phyloP scores from a whole-genome alignment of 2,113 vertebrate genomes.

The Pelodiscus sinensis region DNA sequence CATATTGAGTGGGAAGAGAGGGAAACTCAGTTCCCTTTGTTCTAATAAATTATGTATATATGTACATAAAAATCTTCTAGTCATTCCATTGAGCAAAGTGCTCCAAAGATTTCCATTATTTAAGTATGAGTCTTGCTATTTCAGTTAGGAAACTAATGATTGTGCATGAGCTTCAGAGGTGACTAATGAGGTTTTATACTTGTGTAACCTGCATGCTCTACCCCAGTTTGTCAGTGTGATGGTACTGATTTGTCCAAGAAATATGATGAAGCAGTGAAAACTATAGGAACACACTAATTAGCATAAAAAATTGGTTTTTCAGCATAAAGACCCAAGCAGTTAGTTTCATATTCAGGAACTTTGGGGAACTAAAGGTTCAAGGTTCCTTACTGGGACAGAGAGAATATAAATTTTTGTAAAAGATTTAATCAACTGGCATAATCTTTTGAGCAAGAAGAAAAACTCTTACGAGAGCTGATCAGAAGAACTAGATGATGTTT shows the following conservation, averaged over 20 bases:
- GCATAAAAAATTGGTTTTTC: slow-evolving; percentile 62
- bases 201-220: neutral
- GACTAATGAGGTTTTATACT: slow-evolving; percentile 6
- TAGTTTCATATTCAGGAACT: slow-evolving; percentile 10
- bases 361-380: slow-evolving; percentile 46
- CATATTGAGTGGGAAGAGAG: neutral
- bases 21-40: slow-evolving; percentile 31
- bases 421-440: slow-evolving; percentile 55
- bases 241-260: neutral
- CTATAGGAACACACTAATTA: slow-evolving; percentile 20
- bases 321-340: slow-evolving; percentile 12
- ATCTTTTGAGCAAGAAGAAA: slow-evolving; percentile 57
- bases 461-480: slow-evolving; percentile 43
- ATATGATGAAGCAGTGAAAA: neutral
- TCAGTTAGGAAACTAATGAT: neutral
- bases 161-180: neutral
- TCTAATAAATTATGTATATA: neutral
- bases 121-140: neutral
- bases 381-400: slow-evolving; percentile 65
- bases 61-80: neutral
- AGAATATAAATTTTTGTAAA: slow-evolving; percentile 63
- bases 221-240: neutral
- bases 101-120: neutral
- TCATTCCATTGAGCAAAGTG: neutral
- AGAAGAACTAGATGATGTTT: slow-evolving; percentile 15